Base-by-base conservation (phyloP, 2,888 invertebrate genomes). In the Chydorus sphaericus region DNA sequence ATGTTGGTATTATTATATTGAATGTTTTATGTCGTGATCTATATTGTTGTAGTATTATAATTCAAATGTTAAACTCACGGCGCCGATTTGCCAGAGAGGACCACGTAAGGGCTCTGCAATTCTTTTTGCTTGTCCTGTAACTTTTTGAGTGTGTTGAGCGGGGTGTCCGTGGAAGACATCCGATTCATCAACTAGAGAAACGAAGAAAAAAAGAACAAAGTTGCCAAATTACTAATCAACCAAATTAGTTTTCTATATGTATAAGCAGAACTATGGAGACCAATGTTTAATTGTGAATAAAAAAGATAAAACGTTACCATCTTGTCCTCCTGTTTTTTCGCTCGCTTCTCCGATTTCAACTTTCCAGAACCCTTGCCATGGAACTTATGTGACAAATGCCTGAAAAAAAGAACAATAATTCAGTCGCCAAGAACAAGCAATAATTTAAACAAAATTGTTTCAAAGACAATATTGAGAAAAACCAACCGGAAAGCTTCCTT, bases 321-420 rank as follows among this genome's bases (percentile, higher is more conserved):
- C 70, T 93, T 92, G 69, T 96, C 94, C 65, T 91, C 86, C 61
- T 81, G 77, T 72, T 97, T 94, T 73, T 93, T 92, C 72, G 90
- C 81, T 61, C 96, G 78, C 68, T 98, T 98, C 72, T 98, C 97
- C 64, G 80, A 78, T 74, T 98, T 98, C 75, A 93, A 96, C 72
- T 98, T 98, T 55, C 98, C 97, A 20, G 97, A 94, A 2, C 94
- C 94, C 74, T 98, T 97, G 54, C 98, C 98, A 73, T 98, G 98
- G 75, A 98, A 98, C 73, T 96, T 93, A 71, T 96, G 97, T 26
- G 92, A 93, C 55, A 97, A 76, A 74, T 92, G 90, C 62, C 89
- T 78, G 59, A 28, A 61, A 58, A 8, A 23, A 28, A 54, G 48
- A 36, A 57, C 39, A 56, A 44, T 53, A 26, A 31, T 29, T 33